phyloP scores from a whole-genome alignment of 1,140 invertebrate species.

The Proales similis region DNA sequence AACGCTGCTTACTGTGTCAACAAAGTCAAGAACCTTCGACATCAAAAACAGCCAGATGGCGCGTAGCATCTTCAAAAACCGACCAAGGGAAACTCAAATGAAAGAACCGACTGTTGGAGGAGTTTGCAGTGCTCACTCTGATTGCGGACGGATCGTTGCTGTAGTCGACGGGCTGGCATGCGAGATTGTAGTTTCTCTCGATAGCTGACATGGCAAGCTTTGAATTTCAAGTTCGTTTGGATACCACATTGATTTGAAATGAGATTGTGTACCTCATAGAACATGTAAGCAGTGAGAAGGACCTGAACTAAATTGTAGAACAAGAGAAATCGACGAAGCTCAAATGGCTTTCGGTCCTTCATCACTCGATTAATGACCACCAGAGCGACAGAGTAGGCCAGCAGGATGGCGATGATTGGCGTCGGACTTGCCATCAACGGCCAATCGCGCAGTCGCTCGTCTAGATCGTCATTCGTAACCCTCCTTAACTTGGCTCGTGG shows the following conservation, averaged over 20 bases:
- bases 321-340: constrained; percentile 18
- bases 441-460: too few relatives aligned
- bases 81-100: too few relatives aligned
- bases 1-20: constrained; percentile 38
- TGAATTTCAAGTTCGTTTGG: too few relatives aligned
- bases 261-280: constrained; percentile 7
- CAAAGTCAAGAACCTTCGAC: constrained; percentile 41
- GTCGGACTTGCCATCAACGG: too few relatives aligned
- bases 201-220: constrained; percentile 5
- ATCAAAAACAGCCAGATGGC: constrained; percentile 42
- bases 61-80: constrained; percentile 30
- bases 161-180: constrained; percentile 14
- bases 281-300: constrained; percentile 20
- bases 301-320: constrained; percentile 28
- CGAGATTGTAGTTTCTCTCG: not conserved
- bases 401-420: too few relatives aligned
- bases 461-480: too few relatives aligned
- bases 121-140: constrained; percentile 1
- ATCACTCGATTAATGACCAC: constrained; percentile 6
- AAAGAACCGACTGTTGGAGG: not conserved
- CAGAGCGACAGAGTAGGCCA: not conserved
- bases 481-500: too few relatives aligned
- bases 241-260: not conserved
- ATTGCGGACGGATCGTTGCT: constrained; percentile 5
- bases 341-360: constrained; percentile 12